These are phyloP conservation scores for Camelus bactrianus DNA, from an alignment of 2,113 vertebrate species.

Conservation along the genomic window DNA sequence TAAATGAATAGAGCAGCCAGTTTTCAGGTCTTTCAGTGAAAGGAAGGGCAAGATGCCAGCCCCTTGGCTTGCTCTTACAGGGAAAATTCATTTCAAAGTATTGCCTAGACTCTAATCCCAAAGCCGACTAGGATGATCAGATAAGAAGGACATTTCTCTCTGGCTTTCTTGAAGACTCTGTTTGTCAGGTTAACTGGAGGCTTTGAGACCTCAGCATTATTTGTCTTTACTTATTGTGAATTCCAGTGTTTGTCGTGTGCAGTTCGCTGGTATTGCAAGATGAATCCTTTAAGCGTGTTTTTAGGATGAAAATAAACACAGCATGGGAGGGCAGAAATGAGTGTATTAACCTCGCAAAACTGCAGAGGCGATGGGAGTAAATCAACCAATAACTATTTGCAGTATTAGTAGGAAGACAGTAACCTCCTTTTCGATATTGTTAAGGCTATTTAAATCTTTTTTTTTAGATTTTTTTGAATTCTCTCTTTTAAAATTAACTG, in stretches of 20 bases:
- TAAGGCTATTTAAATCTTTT: background rate
- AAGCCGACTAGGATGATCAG: background rate
- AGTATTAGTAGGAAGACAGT: background rate
- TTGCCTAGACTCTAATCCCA: background rate
- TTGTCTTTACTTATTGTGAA: background rate
- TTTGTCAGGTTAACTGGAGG: background rate
- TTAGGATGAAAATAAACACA: background rate
- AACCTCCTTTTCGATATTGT: background rate
- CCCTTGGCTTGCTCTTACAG: background rate
- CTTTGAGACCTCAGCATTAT: background rate
- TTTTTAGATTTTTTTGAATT: background rate
- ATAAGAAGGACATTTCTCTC: background rate
- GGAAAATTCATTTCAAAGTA: background rate
- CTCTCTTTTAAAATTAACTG: background rate
- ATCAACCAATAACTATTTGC: background rate
- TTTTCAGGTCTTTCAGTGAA: background rate
- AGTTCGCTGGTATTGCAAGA: background rate
- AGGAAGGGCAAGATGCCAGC: background rate
- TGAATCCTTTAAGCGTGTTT: background rate
- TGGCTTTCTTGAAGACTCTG: background rate
- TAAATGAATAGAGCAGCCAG: background rate
- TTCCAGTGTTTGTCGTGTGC: background rate
- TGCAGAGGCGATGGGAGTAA: background rate
- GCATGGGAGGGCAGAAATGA: background rate
- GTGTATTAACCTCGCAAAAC: background rate